These are phyloP conservation scores for Apistogramma diplotaenia DNA, from an alignment of 2,113 vertebrate genomes.

Conservation along the genomic window DNA sequence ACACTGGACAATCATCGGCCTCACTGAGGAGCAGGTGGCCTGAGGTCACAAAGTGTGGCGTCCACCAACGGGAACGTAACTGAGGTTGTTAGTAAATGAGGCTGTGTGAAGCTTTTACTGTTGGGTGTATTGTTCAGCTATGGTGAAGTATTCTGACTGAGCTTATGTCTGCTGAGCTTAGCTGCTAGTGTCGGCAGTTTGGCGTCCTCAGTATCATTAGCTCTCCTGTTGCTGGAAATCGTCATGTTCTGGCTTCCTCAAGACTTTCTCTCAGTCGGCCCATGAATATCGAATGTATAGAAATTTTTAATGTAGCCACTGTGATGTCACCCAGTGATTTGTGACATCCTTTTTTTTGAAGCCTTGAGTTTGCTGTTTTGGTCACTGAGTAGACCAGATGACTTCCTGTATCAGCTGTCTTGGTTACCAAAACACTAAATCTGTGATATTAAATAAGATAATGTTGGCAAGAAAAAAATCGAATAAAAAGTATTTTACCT, in stretches of 20 bases:
- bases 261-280: not conserved
- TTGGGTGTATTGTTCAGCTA: not conserved
- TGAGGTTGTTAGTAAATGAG: too few relatives aligned
- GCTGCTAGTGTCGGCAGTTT: not conserved
- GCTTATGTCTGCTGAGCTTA: not conserved
- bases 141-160: not conserved
- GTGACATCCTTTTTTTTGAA: not conserved
- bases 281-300: too few relatives aligned
- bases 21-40: not conserved
- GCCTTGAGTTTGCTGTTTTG: not conserved
- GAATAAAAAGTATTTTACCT: too few relatives aligned
- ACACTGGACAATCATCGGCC: not conserved
- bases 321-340: not conserved
- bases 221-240: rapidly evolving
- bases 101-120: not conserved
- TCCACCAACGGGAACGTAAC: not conserved
- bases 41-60: not conserved
- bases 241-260: not conserved
- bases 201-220: not conserved
- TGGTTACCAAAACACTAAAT: too few relatives aligned
- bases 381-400: not conserved
- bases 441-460: too few relatives aligned
- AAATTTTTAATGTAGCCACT: not conserved
- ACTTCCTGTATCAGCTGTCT: too few relatives aligned
- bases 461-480: too few relatives aligned